Evolutionary conservation across 2,888 invertebrate species (phyloP), one percentile per base, ranked within the genome.

Genomic region (Branchipolynoe longqiensis): DNA sequence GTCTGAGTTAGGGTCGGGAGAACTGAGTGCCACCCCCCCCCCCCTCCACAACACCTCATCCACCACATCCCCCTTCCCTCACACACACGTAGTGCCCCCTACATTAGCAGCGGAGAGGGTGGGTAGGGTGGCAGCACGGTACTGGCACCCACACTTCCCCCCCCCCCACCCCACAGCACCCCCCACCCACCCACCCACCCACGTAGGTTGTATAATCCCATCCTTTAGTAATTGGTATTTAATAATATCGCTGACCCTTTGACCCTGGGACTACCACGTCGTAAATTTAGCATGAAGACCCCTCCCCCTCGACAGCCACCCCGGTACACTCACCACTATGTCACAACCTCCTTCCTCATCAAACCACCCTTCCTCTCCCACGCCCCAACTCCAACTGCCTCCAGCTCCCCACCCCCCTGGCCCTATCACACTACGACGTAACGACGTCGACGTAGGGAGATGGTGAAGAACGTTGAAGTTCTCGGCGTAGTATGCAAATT

Each of bases 201-300:
- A 12, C 48, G 8, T 8, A 18, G 8, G 36, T 69, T 69, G 69
- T 69, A 69, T 69, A 69, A 69, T n/a, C n/a, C 62, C 6, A n/a
- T 28, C 78, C 18, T 25, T 78, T 48, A 78, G 78, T 78, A 78
- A 78, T 78, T 78, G 78, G 78, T 78, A 78, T 78, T 78, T 78
- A 78, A 78, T 78, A 78, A 78, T 78, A 78, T 78, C 41, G 22
- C 48, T 33, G 62, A 25, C n/a, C 62, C n/a, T n/a, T n/a, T n/a
- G n/a, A n/a, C n/a, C n/a, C n/a, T n/a, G n/a, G n/a, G n/a, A n/a
- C n/a, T n/a, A n/a, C n/a, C n/a, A n/a, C 31, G 38, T 33, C 18
- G 69, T 69, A 69, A 33, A 69, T 69, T 69, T 69, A 69, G 69
- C 69, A 69, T 69, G 69, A 69, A 69, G 69, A 33, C 62, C 31